Evolutionary conservation across 2,113 vertebrate genomes (phyloP).

Genomic region (Pedionomus torquatus): DNA sequence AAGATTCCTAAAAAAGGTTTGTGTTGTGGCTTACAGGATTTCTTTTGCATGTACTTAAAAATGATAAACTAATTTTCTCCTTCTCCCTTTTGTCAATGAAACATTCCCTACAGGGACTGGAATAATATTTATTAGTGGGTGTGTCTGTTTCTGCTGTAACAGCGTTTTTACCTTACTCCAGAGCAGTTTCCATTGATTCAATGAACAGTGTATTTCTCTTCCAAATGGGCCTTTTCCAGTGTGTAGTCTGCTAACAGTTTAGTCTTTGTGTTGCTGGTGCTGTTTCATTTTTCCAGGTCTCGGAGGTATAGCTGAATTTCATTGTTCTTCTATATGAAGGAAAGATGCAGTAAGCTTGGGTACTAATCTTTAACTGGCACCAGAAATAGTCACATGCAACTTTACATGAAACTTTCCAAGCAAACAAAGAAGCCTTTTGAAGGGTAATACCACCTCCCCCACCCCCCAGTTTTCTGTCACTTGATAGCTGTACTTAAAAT

Average conservation of each 20-base stretch:
- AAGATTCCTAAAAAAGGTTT: constrained; percentile 85
- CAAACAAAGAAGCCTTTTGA: constrained; percentile 48
- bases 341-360: background rate
- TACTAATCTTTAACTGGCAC: constrained; percentile 26
- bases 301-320: background rate
- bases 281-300: background rate
- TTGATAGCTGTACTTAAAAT: constrained; percentile 4
- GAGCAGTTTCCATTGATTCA: background rate
- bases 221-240: background rate
- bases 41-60: background rate
- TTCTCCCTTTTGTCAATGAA: background rate
- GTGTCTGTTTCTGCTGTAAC: background rate
- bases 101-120: background rate
- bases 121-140: background rate
- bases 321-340: constrained; percentile 21
- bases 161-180: background rate
- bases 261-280: background rate
- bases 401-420: constrained; percentile 2
- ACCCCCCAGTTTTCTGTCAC: background rate
- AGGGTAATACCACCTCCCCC: background rate
- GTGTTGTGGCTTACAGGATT: background rate
- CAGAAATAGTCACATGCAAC: background rate
- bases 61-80: background rate
- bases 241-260: background rate
- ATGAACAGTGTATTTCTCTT: background rate